A percentile compares a stretch with the other conserved stretches of the same genome.
Conservation (phyloP, 1,140 invertebrate species). For the Polyergus mexicanus region DNA sequence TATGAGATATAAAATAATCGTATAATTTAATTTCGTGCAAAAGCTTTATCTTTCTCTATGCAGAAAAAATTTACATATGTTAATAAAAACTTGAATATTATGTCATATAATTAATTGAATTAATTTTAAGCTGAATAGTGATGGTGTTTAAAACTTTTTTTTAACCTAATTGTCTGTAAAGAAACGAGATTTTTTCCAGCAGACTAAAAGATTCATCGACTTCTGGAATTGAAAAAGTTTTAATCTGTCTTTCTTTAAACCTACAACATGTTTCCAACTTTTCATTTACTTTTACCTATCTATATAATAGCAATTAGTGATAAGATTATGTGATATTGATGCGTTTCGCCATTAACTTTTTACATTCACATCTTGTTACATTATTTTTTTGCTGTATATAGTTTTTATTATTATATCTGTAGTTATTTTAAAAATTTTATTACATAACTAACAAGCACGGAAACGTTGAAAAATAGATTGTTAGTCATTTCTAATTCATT, state of each 20-base stretch:
- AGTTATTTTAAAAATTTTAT: not conserved
- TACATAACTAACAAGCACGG: not conserved
- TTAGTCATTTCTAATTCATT: conserved; percentile 26
- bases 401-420: not conserved
- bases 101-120: not conserved
- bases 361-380: not conserved
- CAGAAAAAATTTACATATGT: not conserved
- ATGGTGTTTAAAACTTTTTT: not conserved
- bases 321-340: not conserved
- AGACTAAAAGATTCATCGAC: not conserved
- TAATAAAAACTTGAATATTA: not conserved
- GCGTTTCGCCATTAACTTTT: not conserved
- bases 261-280: not conserved
- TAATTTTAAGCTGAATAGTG: not conserved
- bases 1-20: not conserved
- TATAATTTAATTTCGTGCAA: not conserved
- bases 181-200: not conserved
- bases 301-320: conserved; percentile 11
- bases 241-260: conserved; percentile 32
- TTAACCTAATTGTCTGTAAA: not conserved
- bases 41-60: not conserved
- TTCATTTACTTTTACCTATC: conserved; percentile 13
- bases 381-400: not conserved
- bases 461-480: not conserved
- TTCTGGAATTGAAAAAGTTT: conserved; percentile 52